phyloP scores from a whole-genome alignment of 1,140 invertebrate genomes.

The Drosophila teissieri region DNA sequence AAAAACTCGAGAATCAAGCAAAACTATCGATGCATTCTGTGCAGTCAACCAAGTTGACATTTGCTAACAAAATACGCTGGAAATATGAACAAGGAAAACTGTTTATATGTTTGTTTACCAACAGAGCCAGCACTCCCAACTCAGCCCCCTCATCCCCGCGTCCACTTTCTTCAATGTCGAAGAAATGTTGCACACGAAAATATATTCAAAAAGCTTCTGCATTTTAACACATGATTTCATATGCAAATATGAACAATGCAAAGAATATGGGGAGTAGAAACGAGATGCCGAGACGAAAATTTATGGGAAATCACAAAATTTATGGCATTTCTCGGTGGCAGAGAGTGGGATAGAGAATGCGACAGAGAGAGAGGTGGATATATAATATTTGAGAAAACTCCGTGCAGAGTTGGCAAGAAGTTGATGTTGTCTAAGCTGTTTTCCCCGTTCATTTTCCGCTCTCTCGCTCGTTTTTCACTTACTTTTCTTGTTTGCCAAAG shows the following conservation, averaged over 20 bases:
- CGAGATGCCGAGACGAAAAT: slow-evolving; percentile 44
- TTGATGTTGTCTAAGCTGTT: slow-evolving; percentile 51
- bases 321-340: slow-evolving; percentile 64
- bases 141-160: not conserved
- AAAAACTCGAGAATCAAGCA: not conserved
- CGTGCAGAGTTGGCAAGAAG: slow-evolving; percentile 58
- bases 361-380: not conserved
- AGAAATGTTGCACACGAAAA: slow-evolving; percentile 49
- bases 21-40: slow-evolving; percentile 30
- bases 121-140: not conserved
- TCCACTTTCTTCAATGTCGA: slow-evolving; percentile 6
- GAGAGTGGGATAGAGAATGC: not conserved
- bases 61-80: slow-evolving; percentile 29
- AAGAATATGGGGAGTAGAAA: slow-evolving; percentile 10
- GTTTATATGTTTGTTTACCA: slow-evolving; percentile 44
- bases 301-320: slow-evolving; percentile 79
- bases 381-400: slow-evolving; percentile 13
- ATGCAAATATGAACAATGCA: slow-evolving; percentile 76
- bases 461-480: slow-evolving; percentile 58
- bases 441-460: slow-evolving; percentile 34
- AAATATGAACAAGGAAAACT: slow-evolving; percentile 28
- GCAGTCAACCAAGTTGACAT: slow-evolving; percentile 35
- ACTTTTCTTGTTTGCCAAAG: slow-evolving; percentile 73
- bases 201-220: slow-evolving; percentile 54
- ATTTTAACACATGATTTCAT: slow-evolving; percentile 81